Percentiles rank a stretch among this genome's conserved stretches.
phyloP scores from a whole-genome alignment of 1,140 invertebrate species.

The Araneus ventricosus region DNA sequence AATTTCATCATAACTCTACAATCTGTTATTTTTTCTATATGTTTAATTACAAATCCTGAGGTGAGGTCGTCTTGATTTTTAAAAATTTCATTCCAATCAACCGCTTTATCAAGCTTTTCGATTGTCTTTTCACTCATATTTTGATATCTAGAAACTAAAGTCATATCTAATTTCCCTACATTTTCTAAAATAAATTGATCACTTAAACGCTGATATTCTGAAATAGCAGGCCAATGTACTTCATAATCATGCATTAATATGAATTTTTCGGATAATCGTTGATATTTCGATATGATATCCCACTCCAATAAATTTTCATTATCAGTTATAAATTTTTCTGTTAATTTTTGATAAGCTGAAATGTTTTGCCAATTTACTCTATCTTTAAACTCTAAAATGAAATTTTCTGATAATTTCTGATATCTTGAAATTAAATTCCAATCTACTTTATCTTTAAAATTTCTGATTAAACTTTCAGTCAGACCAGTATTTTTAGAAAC shows the following conservation, averaged over 20 bases:
- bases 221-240: background rate
- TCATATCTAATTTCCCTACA: background rate
- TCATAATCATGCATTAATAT: background rate
- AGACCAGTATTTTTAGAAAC: background rate
- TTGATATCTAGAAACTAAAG: background rate
- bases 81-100: too few relatives aligned
- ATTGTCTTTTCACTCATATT: background rate
- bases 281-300: background rate
- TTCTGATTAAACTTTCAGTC: background rate
- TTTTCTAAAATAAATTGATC: background rate
- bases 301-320: background rate
- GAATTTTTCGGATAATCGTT: background rate
- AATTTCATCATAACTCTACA: too few relatives aligned
- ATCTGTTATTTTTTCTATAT: too few relatives aligned
- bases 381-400: background rate
- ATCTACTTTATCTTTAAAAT: background rate
- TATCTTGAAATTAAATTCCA: background rate
- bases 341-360: background rate
- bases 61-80: too few relatives aligned
- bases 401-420: background rate
- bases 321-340: background rate
- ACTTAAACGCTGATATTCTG: background rate
- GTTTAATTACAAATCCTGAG: too few relatives aligned
- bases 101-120: too few relatives aligned
- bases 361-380: background rate